These are phyloP conservation scores for Erinaceus europaeus DNA, from an alignment of 2,113 vertebrate genomes.

Conservation along the genomic window DNA sequence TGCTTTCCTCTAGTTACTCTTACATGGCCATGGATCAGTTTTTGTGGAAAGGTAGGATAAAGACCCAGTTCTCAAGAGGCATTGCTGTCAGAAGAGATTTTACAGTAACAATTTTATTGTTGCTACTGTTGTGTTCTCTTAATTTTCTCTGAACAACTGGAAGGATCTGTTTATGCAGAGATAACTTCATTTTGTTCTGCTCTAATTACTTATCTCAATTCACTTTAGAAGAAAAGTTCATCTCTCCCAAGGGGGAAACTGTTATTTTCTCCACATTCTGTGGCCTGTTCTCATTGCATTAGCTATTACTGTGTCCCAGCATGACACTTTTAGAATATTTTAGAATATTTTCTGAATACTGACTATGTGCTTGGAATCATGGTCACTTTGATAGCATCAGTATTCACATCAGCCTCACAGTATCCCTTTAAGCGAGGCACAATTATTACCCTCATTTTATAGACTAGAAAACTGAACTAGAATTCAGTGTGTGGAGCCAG, in stretches of 20 bases:
- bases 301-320: not conserved
- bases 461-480: not conserved
- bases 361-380: not conserved
- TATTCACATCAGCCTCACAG: not conserved
- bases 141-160: not conserved
- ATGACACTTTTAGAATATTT: not conserved
- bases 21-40: not conserved
- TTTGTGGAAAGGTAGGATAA: not conserved
- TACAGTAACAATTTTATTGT: not conserved
- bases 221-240: not conserved
- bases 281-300: not conserved
- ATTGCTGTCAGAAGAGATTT: not conserved
- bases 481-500: not conserved
- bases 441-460: not conserved
- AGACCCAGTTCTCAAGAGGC: not conserved
- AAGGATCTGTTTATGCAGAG: constrained; percentile 6
- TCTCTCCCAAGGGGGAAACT: not conserved
- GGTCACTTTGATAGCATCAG: not conserved
- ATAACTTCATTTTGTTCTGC: constrained; percentile 27
- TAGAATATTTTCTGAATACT: not conserved
- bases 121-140: not conserved
- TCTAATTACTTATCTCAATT: constrained; percentile 1
- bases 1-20: not conserved
- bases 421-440: not conserved
- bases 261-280: not conserved